These are phyloP conservation scores for Morus bassanus DNA, from an alignment of 2,797 vertebrate species.

Conservation along the genomic window DNA sequence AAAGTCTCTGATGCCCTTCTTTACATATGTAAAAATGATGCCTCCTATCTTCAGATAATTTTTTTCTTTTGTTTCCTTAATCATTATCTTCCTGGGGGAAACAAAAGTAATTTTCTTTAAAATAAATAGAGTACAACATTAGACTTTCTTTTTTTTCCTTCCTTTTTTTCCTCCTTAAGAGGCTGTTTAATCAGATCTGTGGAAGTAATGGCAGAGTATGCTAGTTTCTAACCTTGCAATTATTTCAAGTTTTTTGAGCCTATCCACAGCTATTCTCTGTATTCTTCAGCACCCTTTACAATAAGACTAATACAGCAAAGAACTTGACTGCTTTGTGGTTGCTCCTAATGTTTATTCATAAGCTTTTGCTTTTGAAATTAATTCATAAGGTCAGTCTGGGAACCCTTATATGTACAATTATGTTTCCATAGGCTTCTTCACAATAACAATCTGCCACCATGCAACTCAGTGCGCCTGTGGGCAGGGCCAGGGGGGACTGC, in stretches of 20 bases:
- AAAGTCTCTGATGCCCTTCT: neutral
- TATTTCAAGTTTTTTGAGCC: neutral
- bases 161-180: neutral
- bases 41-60: neutral
- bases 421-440: neutral
- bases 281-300: neutral
- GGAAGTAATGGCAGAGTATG: neutral
- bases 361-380: conserved; percentile 3
- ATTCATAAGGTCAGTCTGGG: neutral
- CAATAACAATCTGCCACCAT: neutral
- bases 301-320: neutral
- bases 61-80: neutral
- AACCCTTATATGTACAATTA: neutral
- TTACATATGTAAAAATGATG: neutral
- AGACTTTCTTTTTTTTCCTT: neutral
- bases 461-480: neutral
- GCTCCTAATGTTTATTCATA: conserved; percentile 45
- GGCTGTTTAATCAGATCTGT: conserved; percentile 1
- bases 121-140: neutral
- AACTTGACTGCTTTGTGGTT: neutral
- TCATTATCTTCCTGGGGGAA: neutral
- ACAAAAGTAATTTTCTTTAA: conserved; percentile 27
- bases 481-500: neutral
- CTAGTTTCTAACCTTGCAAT: neutral
- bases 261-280: neutral